A percentile compares a stretch with the other conserved stretches of the same genome.
Conservation (phyloP, 2,888 invertebrate species). For the Malthinus seriepunctatus region DNA sequence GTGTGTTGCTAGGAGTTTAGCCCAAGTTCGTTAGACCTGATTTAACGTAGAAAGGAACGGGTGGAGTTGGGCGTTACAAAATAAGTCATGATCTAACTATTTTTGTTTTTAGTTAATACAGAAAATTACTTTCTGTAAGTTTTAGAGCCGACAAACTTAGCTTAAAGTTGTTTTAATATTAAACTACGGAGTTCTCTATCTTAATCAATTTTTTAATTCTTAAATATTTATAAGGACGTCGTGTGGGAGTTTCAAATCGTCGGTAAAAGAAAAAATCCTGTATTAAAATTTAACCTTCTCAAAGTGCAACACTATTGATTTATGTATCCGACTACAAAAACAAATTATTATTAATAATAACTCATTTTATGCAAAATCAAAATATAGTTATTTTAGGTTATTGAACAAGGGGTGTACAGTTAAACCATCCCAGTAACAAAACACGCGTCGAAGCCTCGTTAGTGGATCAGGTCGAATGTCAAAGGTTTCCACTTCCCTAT, state of each 20-base stretch:
- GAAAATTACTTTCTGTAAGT: conserved; percentile 25
- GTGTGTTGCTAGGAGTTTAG: conserved; percentile 10
- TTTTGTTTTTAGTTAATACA: conserved; percentile 27
- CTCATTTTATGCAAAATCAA: background rate
- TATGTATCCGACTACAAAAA: too few species aligned
- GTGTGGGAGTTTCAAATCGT: too few species aligned
- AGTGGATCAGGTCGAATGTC: conserved; percentile 56
- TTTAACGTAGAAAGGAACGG: conserved; percentile 23
- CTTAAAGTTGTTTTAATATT: background rate
- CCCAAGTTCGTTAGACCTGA: conserved; percentile 27
- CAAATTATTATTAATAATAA: background rate
- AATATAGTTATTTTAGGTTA: background rate
- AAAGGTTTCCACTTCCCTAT: conserved; percentile 57
- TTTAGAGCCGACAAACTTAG: conserved; percentile 5
- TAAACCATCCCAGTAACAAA: conserved; percentile 47
- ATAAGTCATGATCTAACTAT: conserved; percentile 27
- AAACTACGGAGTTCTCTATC: too few species aligned
- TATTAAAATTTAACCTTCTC: too few species aligned
- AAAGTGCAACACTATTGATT: too few species aligned
- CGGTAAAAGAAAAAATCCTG: too few species aligned
- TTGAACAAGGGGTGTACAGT: conserved; percentile 14
- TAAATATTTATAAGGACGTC: too few species aligned
- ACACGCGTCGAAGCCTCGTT: conserved; percentile 53
- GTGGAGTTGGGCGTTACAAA: conserved; percentile 28
- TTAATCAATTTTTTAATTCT: too few species aligned